These are phyloP conservation scores for Torymus auratus DNA, from an alignment of 2,888 invertebrate genomes.

Conservation along the genomic window DNA sequence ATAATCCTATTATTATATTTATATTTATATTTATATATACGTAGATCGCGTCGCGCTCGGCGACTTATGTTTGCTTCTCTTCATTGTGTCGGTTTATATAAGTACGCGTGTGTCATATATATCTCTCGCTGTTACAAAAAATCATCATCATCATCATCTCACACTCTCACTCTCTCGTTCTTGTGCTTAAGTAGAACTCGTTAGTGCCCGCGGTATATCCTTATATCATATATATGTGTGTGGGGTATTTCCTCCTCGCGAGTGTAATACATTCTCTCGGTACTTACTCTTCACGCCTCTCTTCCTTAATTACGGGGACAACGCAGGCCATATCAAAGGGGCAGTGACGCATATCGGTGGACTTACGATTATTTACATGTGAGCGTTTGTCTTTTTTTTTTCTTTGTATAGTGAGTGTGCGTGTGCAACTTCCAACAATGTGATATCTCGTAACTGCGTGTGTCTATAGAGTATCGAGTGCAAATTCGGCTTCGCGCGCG, in stretches of 20 bases:
- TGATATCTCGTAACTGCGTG: too few species aligned
- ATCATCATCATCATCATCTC: neutral
- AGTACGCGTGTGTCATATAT: too few species aligned
- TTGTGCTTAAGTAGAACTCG: constrained; percentile 47
- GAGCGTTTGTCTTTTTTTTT: too few species aligned
- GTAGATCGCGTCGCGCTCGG: constrained; percentile 5
- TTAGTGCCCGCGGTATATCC: neutral
- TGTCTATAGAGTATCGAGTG: too few species aligned
- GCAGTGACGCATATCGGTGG: constrained; percentile 51
- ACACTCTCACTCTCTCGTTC: neutral
- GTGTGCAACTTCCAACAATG: too few species aligned
- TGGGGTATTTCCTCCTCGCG: too few species aligned
- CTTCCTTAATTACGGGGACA: constrained; percentile 13
- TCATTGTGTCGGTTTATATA: constrained; percentile 36
- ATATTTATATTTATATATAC: constrained; percentile 17
- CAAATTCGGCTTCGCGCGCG: too few species aligned
- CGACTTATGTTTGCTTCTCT: constrained; percentile 52
- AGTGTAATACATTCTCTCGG: too few species aligned
- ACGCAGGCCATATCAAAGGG: constrained; percentile 48
- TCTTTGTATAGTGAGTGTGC: too few species aligned
- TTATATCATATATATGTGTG: too few species aligned
- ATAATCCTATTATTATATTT: neutral
- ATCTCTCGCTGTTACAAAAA: constrained; percentile 29
- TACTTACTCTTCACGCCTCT: neutral
- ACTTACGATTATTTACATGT: constrained; percentile 43